Conservation (phyloP, 1,140 invertebrate genomes). For the Drosophila littoralis region DNA sequence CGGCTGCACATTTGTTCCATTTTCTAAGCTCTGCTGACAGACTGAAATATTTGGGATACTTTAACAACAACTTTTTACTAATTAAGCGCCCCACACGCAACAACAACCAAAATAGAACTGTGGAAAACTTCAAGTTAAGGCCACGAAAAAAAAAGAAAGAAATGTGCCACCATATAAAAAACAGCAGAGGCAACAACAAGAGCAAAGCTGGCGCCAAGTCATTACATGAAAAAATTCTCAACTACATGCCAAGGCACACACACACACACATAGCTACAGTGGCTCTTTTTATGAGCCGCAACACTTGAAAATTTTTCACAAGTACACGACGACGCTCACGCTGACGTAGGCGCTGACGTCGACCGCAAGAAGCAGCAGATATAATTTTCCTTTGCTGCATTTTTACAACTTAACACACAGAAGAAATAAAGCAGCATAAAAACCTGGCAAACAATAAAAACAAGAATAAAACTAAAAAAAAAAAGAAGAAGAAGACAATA, state of each 20-base stretch:
- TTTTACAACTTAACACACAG: constrained; percentile 59
- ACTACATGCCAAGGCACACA: constrained; percentile 53
- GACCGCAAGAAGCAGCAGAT: constrained; percentile 36
- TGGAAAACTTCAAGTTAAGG: constrained; percentile 44
- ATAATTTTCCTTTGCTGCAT: constrained; percentile 53
- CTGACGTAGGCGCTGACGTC: background rate
- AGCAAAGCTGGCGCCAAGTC: constrained; percentile 52
- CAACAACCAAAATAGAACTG: constrained; percentile 17
- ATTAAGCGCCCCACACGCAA: constrained; percentile 52
- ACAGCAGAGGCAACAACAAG: constrained; percentile 21
- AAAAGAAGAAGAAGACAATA: constrained; percentile 11
- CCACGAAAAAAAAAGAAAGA: constrained; percentile 9
- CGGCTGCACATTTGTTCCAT: background rate
- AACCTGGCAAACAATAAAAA: constrained; percentile 43
- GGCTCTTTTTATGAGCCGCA: constrained; percentile 53
- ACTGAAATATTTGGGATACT: constrained; percentile 62
- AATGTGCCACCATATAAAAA: constrained; percentile 32
- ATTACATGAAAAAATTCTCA: constrained; percentile 58
- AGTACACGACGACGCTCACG: constrained; percentile 33
- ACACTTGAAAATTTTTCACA: constrained; percentile 65
- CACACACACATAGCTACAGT: constrained; percentile 39
- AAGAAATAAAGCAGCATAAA: constrained; percentile 34
- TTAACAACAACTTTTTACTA: constrained; percentile 53
- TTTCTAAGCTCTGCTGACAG: constrained; percentile 51
- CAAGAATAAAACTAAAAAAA: constrained; percentile 46